A percentile compares a stretch with the other conserved stretches of the same genome.
These are phyloP conservation scores for Gasteruption jaculator DNA, from an alignment of 2,888 invertebrate genomes.

Conservation along the genomic window DNA sequence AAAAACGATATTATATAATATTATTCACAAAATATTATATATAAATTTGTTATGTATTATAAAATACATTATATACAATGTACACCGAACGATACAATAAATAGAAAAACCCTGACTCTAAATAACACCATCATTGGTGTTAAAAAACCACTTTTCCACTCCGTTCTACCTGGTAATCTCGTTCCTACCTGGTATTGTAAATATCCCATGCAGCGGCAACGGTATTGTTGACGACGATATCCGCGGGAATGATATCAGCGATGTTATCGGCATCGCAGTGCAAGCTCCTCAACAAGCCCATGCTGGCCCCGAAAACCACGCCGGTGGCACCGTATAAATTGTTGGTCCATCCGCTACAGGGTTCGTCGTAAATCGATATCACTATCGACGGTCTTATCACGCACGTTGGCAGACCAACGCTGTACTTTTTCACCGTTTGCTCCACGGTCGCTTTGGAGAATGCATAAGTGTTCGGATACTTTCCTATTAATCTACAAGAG, in stretches of 20 bases:
- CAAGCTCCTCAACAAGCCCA: conserved; percentile 62
- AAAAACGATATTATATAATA: no score
- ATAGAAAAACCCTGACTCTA: no score
- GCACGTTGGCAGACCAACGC: conserved; percentile 59
- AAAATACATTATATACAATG: not conserved
- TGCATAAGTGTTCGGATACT: conserved; percentile 70
- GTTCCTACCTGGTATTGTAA: no score
- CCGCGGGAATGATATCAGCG: conserved; percentile 68
- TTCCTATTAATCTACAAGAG: conserved; percentile 50
- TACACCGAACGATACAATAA: no score
- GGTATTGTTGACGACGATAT: conserved; percentile 61
- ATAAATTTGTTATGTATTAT: no score
- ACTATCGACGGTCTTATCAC: conserved; percentile 68
- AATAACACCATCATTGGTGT: no score
- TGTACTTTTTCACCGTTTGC: conserved; percentile 56
- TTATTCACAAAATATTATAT: no score
- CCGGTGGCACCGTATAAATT: conserved; percentile 67
- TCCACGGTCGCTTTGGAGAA: conserved; percentile 72
- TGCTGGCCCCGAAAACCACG: conserved; percentile 53
- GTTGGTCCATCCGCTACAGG: conserved; percentile 63
- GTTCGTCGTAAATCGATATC: conserved; percentile 48
- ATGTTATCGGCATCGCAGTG: conserved; percentile 53
- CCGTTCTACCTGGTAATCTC: no score
- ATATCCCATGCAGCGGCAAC: conserved; percentile 59
- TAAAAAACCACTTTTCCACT: no score